These are phyloP conservation scores for Danio jaintianensis DNA, from an alignment of 2,797 vertebrate species.

Conservation along the genomic window DNA sequence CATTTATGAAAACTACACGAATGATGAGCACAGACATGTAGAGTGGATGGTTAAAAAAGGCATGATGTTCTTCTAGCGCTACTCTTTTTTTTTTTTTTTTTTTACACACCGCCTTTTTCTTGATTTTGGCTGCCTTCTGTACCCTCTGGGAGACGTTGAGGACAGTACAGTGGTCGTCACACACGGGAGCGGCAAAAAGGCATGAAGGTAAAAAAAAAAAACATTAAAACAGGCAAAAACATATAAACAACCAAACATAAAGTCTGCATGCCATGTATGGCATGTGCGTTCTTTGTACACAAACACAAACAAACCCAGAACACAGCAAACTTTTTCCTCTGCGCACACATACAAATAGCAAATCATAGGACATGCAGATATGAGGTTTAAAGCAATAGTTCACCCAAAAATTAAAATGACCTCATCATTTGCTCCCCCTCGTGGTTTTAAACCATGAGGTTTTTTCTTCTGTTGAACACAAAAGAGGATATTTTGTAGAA, in stretches of 20 bases:
- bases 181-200: slow-evolving; percentile 77
- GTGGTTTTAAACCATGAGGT: no score
- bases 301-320: slow-evolving; percentile 72
- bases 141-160: slow-evolving; percentile 90
- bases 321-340: slow-evolving; percentile 65
- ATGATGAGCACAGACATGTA: slow-evolving; percentile 40
- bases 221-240: slow-evolving; percentile 72
- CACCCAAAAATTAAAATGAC: no score
- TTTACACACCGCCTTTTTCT: slow-evolving; percentile 99
- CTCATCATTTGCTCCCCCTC: no score
- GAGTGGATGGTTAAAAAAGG: slow-evolving; percentile 58
- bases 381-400: slow-evolving; percentile 22
- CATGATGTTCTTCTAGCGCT: slow-evolving; percentile 49
- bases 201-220: slow-evolving; percentile 72
- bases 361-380: slow-evolving; percentile 69
- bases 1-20: slow-evolving; percentile 18
- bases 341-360: slow-evolving; percentile 65
- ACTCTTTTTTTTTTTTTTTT: slow-evolving; percentile 69
- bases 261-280: slow-evolving; percentile 62
- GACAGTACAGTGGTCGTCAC: slow-evolving; percentile 61
- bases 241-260: slow-evolving; percentile 70
- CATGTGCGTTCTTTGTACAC: slow-evolving; percentile 71
- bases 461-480: no score
- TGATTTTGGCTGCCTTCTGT: slow-evolving; percentile 99
- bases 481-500: no score